A percentile compares a stretch with the other conserved stretches of the same genome.
Conservation (phyloP, 2,113 vertebrate genomes). For the Sapajus apella region DNA sequence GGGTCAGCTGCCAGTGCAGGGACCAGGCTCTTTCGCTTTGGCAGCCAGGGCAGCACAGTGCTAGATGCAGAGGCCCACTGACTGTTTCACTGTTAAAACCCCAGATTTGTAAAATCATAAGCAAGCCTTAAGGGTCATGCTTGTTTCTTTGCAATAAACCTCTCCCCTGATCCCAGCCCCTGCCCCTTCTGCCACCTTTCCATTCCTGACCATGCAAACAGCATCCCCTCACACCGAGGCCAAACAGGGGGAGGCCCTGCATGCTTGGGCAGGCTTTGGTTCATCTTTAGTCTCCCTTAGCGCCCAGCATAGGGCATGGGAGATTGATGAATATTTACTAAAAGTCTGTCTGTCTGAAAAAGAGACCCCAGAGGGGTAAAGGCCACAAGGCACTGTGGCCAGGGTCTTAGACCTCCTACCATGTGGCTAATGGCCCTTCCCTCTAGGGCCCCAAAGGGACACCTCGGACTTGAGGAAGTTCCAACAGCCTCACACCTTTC, state of each 20-base stretch:
- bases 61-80: neutral
- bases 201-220: rapidly evolving
- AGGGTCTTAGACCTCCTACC: neutral
- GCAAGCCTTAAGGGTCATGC: neutral
- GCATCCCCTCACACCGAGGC: neutral
- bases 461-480: neutral
- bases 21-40: neutral
- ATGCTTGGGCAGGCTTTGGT: neutral
- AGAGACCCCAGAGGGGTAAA: neutral
- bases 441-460: neutral
- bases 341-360: neutral
- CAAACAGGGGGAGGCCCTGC: rapidly evolving
- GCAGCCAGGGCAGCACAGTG: neutral
- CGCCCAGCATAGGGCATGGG: neutral
- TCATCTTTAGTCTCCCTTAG: neutral
- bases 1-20: neutral
- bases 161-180: neutral
- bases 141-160: neutral
- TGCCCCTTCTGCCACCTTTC: too few species aligned
- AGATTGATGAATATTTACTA: neutral
- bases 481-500: neutral
- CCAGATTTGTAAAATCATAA: neutral
- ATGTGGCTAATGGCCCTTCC: neutral
- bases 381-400: too few species aligned
- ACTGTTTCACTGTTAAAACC: neutral